Evolutionary conservation across 2,797 vertebrate genomes (phyloP), one percentile per base, ranked within the genome.

Genomic region (Avahi laniger): DNA sequence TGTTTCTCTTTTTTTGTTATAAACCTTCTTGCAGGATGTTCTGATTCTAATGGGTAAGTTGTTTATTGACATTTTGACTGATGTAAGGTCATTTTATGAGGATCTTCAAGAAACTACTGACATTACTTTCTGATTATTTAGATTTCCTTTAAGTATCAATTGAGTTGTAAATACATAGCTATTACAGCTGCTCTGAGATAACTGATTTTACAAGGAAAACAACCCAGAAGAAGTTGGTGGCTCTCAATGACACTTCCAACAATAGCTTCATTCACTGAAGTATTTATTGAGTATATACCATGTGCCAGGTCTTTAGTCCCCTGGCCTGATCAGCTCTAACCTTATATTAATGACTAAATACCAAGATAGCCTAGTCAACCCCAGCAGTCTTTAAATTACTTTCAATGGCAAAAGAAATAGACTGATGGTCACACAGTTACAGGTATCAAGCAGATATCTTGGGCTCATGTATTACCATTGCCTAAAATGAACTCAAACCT

Each of bases 61-160:
- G 28, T 85, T 95, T 46, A 82, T 35, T 92, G 54, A 83, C n/a
- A 89, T 91, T 94, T 92, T 97, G 70, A 86, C 80, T 82, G 41
- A 79, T 22, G 4, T 69, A 79, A 73, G 28, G 67, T 82, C 43
- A 90, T 83, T 75, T 93, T 87, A 59, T 20, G 1, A 94, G 65
- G 78, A 85, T 57, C 72, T 93, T 93, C 43, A 93, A 92, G 73
- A 90, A 92, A 82, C 12, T 82, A 46, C 75, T 90, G 75, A 82
- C 61, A 82, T 73, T 83, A 90, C n/a, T 90, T 80, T 89, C 59
- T 50, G 28, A 65, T 86, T 89, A 73, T 48, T 89, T 89, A 93
- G 35, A 82, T 9, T 76, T 70, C 86, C 50, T 78, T 89, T 85
- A 80, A 81, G 57, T 93, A 91, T 43, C 81, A 54, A 26, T 57